Evolutionary conservation across 2,797 vertebrate genomes (phyloP), one percentile per base, ranked within the genome.

Genomic region (Cheirogaleus major): DNA sequence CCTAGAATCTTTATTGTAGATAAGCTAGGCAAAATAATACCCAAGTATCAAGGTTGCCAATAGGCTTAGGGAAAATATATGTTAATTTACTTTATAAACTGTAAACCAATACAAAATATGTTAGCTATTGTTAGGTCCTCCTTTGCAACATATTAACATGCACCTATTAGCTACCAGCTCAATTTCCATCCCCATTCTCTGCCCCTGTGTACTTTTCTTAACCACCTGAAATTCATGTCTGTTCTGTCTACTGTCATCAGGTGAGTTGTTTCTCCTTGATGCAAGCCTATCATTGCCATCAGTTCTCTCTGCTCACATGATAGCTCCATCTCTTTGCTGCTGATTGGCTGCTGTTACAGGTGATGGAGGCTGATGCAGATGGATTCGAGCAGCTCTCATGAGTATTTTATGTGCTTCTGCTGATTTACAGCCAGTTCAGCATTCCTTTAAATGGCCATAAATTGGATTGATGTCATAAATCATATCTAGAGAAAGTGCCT

Each of bases 391-490:
- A 96, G 97, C 98, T 98, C 98, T 98, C 98, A 97, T 98, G 98
- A 98, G 98, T 98, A 99, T 98, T 99, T 99, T 99, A 99, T 98
- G 98, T 98, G 98, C 98, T 98, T 98, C 97, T 98, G 81, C 98
- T 99, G 98, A 99, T 99, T 99, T 99, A 99, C 98, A 98, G 98
- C 98, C 98, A 97, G 98, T 99, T 99, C 98, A 98, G 98, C 99
- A 98, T 99, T 98, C 98, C 98, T 99, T 98, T 99, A 99, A 99
- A 99, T 97, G 98, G 98, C 98, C 98, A 98, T 99, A 99, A 99
- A 99, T 99, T 99, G 98, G 98, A 98, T 98, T 98, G 98, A 99
- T 99, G 98, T 98, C 97, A 98, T 99, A 99, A 99, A 99, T 99
- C 98, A 98, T 98, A 98, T 97, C 98, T 96, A 97, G 96, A 98